Evolutionary conservation across 2,797 vertebrate species (phyloP), one percentile per base, ranked within the genome.

Genomic region (Trachurus trachurus): DNA sequence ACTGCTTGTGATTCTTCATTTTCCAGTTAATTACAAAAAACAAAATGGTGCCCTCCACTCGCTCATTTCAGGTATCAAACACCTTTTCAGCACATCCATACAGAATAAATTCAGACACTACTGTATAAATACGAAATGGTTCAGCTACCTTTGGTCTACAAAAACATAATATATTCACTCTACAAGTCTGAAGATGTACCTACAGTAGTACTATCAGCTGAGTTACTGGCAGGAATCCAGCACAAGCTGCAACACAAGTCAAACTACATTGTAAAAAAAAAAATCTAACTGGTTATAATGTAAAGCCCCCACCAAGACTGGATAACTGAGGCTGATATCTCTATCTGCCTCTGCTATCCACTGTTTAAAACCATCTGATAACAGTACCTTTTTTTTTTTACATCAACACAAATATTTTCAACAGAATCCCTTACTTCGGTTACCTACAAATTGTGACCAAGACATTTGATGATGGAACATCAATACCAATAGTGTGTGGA

Each of bases 51-150:
- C n/a, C 15, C 19, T 44, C n/a, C 56, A 50, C 54, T 29, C 50
- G 34, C 11, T 71, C 9, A 74, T 45, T 45, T 69, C 37, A 58
- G 53, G 58, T 56, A 60, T 37, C 57, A 53, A 73, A 69, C 40
- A 59, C 16, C 22, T 53, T 26, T 47, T 57, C 10, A 60, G 8
- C 17, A 40, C 10, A 44, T n/a, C 26, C 39, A 49, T 5, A 39
- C 8, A 66, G 40, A 80, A 74, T 72, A 77, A 81, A 81, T 71
- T 74, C 34, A 75, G 22, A 68, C 56, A 9, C 17, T 73, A 68
- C 34, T 29, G 4, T 61, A 68, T 71, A 83, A 59, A 84, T 78
- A 77, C 70, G 39, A 81, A 82, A 72, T 39, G 64, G 52, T 59
- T 73, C 54, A 63, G 67, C 61, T 56, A 57, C 29, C 40, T 66